Percentiles rank a stretch among this genome's conserved stretches.
phyloP scores from a whole-genome alignment of 2,113 vertebrate genomes.

The Menura novaehollandiae region DNA sequence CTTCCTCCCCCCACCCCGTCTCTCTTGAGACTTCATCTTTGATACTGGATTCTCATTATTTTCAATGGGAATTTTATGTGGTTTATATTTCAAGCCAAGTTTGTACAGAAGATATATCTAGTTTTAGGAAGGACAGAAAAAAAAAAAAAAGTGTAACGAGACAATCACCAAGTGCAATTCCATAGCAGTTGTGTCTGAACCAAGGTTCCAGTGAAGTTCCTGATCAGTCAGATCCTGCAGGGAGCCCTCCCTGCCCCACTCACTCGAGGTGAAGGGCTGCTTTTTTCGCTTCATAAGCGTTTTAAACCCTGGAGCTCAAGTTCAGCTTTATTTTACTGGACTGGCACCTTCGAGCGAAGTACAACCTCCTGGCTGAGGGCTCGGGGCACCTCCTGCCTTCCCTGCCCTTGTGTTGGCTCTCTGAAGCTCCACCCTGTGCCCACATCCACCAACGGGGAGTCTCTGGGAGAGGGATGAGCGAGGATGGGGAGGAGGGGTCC shows the following conservation, averaged over 20 bases:
- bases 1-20: background rate
- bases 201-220: background rate
- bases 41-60: slow-evolving; percentile 91
- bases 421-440: background rate
- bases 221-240: background rate
- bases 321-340: background rate
- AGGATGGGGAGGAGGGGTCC: background rate
- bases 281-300: background rate
- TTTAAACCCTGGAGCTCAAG: background rate
- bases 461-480: background rate
- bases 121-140: slow-evolving; percentile 60
- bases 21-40: slow-evolving; percentile 64
- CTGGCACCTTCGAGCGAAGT: background rate
- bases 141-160: background rate
- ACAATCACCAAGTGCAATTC: slow-evolving; percentile 81
- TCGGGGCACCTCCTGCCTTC: background rate
- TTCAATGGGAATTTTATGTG: slow-evolving; percentile 88
- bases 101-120: slow-evolving; percentile 58
- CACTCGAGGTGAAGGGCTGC: background rate
- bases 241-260: background rate
- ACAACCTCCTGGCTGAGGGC: background rate
- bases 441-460: background rate
- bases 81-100: slow-evolving; percentile 76
- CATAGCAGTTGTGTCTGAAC: background rate
- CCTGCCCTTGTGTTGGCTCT: background rate